Percentiles rank a stretch among this genome's conserved stretches.
Evolutionary conservation across 2,888 invertebrate species (phyloP).

Genomic region (Drosophila longiperda): DNA sequence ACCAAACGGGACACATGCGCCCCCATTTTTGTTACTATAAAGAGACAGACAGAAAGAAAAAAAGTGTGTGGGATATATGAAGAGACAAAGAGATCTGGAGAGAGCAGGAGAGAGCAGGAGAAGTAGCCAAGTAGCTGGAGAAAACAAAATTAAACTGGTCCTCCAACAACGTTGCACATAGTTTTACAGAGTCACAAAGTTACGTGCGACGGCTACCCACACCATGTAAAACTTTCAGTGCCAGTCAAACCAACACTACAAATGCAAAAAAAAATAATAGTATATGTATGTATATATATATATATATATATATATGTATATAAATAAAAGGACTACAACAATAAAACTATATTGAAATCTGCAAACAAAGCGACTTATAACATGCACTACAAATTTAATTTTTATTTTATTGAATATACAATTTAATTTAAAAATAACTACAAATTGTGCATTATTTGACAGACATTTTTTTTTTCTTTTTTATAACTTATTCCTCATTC

Average conservation of each 20-base stretch:
- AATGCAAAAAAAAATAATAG: constrained; percentile 21
- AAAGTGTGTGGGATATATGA: neutral
- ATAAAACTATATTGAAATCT: constrained; percentile 13
- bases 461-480: no score
- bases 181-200: constrained; percentile 48
- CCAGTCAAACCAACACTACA: constrained; percentile 43
- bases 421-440: no score
- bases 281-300: neutral
- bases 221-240: constrained; percentile 50
- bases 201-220: constrained; percentile 34
- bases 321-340: constrained; percentile 13
- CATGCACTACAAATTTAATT: constrained; percentile 11
- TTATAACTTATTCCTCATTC: no score
- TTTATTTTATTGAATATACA: no score
- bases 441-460: no score
- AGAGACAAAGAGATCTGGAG: neutral
- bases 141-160: constrained; percentile 47
- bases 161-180: constrained; percentile 45
- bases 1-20: constrained; percentile 52
- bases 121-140: constrained; percentile 12
- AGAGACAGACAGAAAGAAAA: constrained; percentile 3
- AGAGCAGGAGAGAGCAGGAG: neutral
- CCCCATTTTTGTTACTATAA: constrained; percentile 34
- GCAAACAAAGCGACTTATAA: neutral
- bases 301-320: neutral